Evolutionary conservation across 2,113 vertebrate species (phyloP), one percentile per base, ranked within the genome.

Genomic region (Paedocypris sp.): DNA sequence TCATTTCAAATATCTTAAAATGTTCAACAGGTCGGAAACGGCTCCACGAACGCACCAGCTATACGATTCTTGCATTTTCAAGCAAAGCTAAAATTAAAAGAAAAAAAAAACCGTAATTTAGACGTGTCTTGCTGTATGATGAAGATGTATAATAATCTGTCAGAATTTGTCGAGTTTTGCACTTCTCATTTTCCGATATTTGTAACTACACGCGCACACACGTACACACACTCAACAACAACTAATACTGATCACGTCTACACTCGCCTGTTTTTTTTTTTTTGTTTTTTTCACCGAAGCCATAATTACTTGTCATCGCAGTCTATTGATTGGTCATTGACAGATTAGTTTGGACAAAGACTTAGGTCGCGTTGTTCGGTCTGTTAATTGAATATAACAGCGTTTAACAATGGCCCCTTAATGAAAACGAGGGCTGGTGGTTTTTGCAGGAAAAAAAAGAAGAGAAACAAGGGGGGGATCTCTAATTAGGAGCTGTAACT

Each of bases 311-410:
- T 75, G 74, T 71, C 71, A 78, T 77, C 19, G 81, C 82, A 82
- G 75, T 69, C 80, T 68, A 81, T 84, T 80, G 82, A 87, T 86
- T 84, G 75, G 63, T 79, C 83, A 78, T 67, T 81, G 62, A 77
- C 79, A 83, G 80, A 84, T 78, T 80, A 68, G 68, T 75, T 79
- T 78, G 78, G 80, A 88, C 85, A 85, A 82, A 82, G 77, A 72
- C 81, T 75, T 77, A 81, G 77, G 76, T 81, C 77, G 76, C 77
- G 74, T 70, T 74, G 63, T 76, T 75, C 73, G 67, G 62, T 66
- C 75, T 73, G 76, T 80, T 88, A 83, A 90, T 81, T 88, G 85
- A 84, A 83, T 82, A 82, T 81, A 85, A 84, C 79, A 77, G 69
- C 66, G 76, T 60, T 66, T 72, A 80, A 84, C 83, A 85, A 85